These are phyloP conservation scores for Drosophila setifemur DNA, from an alignment of 1,140 invertebrate species.

Conservation along the genomic window DNA sequence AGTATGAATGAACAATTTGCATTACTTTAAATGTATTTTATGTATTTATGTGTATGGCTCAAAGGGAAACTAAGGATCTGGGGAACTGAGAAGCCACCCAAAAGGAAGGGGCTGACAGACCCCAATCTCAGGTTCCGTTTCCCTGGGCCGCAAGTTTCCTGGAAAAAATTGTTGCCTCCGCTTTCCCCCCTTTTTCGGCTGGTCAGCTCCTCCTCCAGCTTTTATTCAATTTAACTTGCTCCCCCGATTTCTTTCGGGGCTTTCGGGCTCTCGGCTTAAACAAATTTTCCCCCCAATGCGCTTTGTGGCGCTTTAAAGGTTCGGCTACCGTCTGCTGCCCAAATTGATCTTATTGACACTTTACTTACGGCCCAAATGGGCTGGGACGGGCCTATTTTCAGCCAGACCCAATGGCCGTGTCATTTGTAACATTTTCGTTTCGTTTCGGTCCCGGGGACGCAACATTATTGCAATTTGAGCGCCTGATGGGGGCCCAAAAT, in stretches of 20 bases:
- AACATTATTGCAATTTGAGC: slow-evolving; percentile 57
- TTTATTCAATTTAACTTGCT: slow-evolving; percentile 64
- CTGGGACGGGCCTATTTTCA: slow-evolving; percentile 11
- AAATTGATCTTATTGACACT: slow-evolving; percentile 61
- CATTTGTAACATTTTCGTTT: slow-evolving; percentile 67
- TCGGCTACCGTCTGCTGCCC: slow-evolving; percentile 25
- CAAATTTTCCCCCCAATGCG: slow-evolving; percentile 46
- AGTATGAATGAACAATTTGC: too few relatives aligned
- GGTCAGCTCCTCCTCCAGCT: slow-evolving; percentile 16
- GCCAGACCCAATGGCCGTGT: slow-evolving; percentile 61
- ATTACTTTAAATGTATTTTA: background rate
- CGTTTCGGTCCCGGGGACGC: slow-evolving; percentile 1
- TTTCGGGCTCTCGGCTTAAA: slow-evolving; percentile 40
- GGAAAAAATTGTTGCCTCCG: slow-evolving; percentile 11
- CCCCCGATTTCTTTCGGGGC: background rate
- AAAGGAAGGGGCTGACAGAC: slow-evolving; percentile 5
- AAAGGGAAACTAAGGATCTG: slow-evolving; percentile 25
- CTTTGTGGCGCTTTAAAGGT: slow-evolving; percentile 21
- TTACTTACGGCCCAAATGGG: slow-evolving; percentile 64
- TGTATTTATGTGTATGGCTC: slow-evolving; percentile 5
- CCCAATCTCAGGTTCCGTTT: slow-evolving; percentile 33
- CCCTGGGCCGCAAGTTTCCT: slow-evolving; percentile 4
- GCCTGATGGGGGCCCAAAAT: slow-evolving; percentile 14
- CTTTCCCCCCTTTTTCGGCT: background rate
- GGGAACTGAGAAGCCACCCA: background rate